Base-by-base conservation (phyloP, 2,113 vertebrate species). In the Alaudala cheleensis region DNA sequence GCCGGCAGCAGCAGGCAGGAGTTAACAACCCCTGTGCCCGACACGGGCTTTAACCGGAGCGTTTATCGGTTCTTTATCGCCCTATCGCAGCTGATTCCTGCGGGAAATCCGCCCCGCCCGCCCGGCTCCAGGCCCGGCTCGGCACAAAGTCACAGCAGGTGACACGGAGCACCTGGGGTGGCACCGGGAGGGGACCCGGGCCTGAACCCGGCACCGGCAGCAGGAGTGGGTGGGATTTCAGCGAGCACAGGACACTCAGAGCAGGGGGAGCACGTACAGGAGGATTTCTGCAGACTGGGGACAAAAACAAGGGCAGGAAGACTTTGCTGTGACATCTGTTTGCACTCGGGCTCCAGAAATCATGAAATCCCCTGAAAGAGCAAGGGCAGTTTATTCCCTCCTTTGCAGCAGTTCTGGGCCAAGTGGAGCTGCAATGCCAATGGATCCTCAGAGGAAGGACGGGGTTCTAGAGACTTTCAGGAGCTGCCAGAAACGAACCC, bases 271-370 rank as follows among this genome's bases (percentile, higher is more conserved):
- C 62, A 28, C 1, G 3, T 6, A 76, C 57, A 10, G 51, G 61
- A 91, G 67, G 28, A 49, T 92, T 90, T 77, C 80, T 77, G 80
- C 91, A 93, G 90, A 51, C 56, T 51, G 33, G 5, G 61, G 74
- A 44, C 33, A 67, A 85, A 93, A 93, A 47, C 92, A 95, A 92
- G 86, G 85, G 81, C 95, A 54, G 50, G 81, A 53, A 61, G 78
- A 34, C 80, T 90, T 78, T 56, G 67, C 77, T 93, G 54, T 85
- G 92, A 88, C 66, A 21, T 47, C 47, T 81, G 13, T 73, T 70
- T 73, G 69, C 14, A 6, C 56, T 33, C 70, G 10, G 66, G 44
- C 65, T 90, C 65, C 61, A 60, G 34, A 72, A 49, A 11, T 5
- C 31, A 21, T 0, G 39, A 61, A 60, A 20, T 39, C 49, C 24